phyloP scores from a whole-genome alignment of 2,113 vertebrate species.

The Cyanoliseus patagonus region DNA sequence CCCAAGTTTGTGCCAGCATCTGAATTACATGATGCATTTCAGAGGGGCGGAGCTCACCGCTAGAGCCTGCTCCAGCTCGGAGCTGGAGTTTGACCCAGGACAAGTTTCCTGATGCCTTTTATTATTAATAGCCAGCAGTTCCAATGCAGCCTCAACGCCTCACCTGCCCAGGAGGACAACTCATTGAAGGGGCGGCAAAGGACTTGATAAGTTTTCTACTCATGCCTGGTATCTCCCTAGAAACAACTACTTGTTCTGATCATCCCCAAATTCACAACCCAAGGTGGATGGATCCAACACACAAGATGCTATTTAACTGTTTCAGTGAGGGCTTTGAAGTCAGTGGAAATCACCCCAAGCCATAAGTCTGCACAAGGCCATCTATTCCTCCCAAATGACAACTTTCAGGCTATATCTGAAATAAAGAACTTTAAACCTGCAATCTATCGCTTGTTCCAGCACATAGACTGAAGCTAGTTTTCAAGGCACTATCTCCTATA shows the following conservation, averaged over 20 bases:
- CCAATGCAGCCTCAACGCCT: neutral
- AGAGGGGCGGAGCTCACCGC: neutral
- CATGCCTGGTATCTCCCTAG: neutral
- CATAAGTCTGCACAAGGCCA: neutral
- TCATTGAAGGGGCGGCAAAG: neutral
- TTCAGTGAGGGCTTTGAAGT: neutral
- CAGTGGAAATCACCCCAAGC: neutral
- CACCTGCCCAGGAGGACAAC: accelerated
- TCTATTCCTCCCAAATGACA: neutral
- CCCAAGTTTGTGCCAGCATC: neutral
- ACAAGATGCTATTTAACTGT: neutral
- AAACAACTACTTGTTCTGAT: neutral
- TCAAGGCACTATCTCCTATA: neutral
- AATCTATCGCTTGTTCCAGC: neutral
- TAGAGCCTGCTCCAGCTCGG: neutral
- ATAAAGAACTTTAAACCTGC: neutral
- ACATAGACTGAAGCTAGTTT: neutral
- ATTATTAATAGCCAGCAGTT: neutral
- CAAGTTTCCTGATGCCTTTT: neutral
- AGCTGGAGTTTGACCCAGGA: neutral
- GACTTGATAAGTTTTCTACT: neutral
- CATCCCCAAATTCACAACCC: neutral
- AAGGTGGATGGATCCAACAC: neutral
- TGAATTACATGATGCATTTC: neutral
- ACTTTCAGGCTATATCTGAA: neutral